Evolutionary conservation across 2,113 vertebrate species (phyloP), one percentile per base, ranked within the genome.

Genomic region (Bubo blakistoni): DNA sequence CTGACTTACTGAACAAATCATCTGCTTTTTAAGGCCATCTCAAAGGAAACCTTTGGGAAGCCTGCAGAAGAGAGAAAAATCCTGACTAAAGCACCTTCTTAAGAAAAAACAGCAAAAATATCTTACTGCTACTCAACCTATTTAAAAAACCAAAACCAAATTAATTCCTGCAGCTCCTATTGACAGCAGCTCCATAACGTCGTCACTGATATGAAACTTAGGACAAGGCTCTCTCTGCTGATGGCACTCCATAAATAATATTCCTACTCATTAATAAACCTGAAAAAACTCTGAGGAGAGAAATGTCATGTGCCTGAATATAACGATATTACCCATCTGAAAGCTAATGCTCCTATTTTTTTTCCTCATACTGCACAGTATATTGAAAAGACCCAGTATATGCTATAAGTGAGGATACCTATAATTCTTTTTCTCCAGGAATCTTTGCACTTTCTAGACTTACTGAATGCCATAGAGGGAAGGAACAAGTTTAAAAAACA

Each of bases 401-500:
- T 47, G 27, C 72, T 94, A 61, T 95, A 67, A 91, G 61, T 42
- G 27, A 92, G 49, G 76, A 85, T 91, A 84, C 58, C 34, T 62
- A 32, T 87, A 71, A 91, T 94, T 93, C 76, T 88, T 96, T 97
- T 96, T 86, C 80, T 74, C 57, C 67, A 91, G 72, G 61, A 92
- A 83, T 86, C 71, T 97, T 95, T 69, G 14, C 85, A 87, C 95
- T 98, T 97, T 86, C 95, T 81, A 81, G 88, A 91, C 92, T 97
- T 97, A 90, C 81, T 91, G 92, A 96, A 97, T 95, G 91, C 97
- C 97, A 94, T 59, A 90, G 94, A 97, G 95, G 92, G 94, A 97
- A 98, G 83, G 95, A 97, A 95, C 95, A 97, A 98, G 96, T 98
- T 98, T 98, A 97, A 98, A 98, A 98, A 98, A 98, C 98, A 98